Base-by-base conservation (phyloP, 2,888 invertebrate genomes). In the Polyommatus iphigenia region DNA sequence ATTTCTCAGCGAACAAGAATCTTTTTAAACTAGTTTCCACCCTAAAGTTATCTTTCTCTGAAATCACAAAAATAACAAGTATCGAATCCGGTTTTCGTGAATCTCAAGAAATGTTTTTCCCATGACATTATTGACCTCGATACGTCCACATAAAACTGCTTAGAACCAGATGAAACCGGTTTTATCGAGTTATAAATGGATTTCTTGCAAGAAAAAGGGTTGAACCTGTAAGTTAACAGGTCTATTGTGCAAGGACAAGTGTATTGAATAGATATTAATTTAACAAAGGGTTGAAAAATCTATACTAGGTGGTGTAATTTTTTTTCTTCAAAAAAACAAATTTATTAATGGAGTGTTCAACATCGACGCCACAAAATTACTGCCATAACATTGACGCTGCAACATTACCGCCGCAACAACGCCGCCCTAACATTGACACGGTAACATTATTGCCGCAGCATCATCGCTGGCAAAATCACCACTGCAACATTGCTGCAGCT, bases 91-190 rank as follows among this genome's bases (percentile, higher is more conserved):
- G 75, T 75, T 75, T 75, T 75, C 20, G 20, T 29, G 18, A 54
- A 75, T 54, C 46, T 75, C 75, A 78, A 78, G 77, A 24, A 76
- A 77, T 24, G 50, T 71, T 62, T 72, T 78, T 81, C 82, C 72
- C 82, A 82, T 79, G 82, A 81, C 82, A 80, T 79, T 77, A 78
- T 41, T 81, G 77, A 82, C 81, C 81, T 81, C 29, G 78, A 77
- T 76, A 75, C 13, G 73, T 75, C 46, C 73, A 24, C 29, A 32
- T 75, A 75, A 67, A 76, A 78, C 78, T 54, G 54, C 71, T 57
- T 79, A 18, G n/a, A 79, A 79, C 78, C 72, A 50, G 77, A 78
- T 72, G 5, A 24, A 76, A 79, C 79, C 76, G 75, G 80, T 76
- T 76, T 71, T n/a, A 76, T 77, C 78, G 57, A 24, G 50, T 79